Evolutionary conservation across 2,797 vertebrate species (phyloP), one percentile per base, ranked within the genome.

Genomic region (Rhincodon typus): DNA sequence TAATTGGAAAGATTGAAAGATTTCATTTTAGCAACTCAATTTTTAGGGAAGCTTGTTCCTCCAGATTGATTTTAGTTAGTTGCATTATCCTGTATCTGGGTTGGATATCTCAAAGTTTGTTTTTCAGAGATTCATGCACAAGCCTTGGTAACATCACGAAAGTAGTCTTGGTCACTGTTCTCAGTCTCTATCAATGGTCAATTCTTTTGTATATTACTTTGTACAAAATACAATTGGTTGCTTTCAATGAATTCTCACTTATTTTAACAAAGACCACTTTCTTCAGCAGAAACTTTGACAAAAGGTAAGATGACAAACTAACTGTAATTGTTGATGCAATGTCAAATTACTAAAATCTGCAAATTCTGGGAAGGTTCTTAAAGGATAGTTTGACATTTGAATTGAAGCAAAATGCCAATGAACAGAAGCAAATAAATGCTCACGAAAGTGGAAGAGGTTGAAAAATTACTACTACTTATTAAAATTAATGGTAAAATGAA

Each of bases 101-200:
- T 91, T 91, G 34, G 5, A 34, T 21, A 91, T 91, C 17, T 91
- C 34, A 91, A 19, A n/a, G 3, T 62, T 21, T 30, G 62, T 67
- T 19, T 34, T n/a, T 67, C 34, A 91, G 57, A 91, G 17, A 2
- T 91, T 67, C n/a, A 91, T 91, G 6, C 8, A 7, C 38, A 70
- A 70, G 23, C 23, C 34, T 50, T 70, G 38, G 69, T 94, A 67
- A 94, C 69, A 74, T 94, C 69, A 74, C 38, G 72, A 74, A 94
- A 30, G 69, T 30, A 74, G 94, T 74, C 94, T 46, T 46, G 69
- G 94, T 94, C 74, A 94, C 94, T 42, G 53, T 94, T 74, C 69
- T 94, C n/a, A 66, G 69, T 21, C 69, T 50, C 42, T 8, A 42
- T 27, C 23, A 70, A 74, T 72, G 27, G 23, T 72, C 67, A 74